phyloP scores from a whole-genome alignment of 2,797 vertebrate species.

The Coilia nasus region DNA sequence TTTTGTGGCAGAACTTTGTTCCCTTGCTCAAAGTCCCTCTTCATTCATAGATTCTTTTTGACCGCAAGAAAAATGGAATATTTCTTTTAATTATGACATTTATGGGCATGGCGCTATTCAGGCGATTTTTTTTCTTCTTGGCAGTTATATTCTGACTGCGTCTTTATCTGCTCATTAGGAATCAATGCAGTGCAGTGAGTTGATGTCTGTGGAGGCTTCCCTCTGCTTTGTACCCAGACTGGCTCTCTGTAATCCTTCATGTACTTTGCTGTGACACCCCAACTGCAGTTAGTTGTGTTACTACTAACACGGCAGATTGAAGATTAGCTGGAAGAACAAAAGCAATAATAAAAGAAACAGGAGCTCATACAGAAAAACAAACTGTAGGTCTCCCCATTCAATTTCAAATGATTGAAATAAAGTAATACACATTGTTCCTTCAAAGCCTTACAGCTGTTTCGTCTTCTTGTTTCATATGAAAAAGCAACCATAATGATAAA shows the following conservation, averaged over 20 bases:
- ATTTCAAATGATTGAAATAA: conserved; percentile 45
- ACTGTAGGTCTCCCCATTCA: conserved; percentile 17
- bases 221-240: conserved; percentile 57
- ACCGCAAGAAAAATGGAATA: conserved; percentile 58
- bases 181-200: conserved; percentile 59
- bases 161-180: conserved; percentile 64
- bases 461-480: not conserved
- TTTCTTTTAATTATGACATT: conserved; percentile 72
- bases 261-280: conserved; percentile 44
- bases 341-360: conserved; percentile 41
- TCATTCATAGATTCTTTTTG: conserved; percentile 53
- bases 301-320: conserved; percentile 48
- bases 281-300: conserved; percentile 61
- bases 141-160: conserved; percentile 60
- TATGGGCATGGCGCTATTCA: conserved; percentile 69
- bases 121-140: conserved; percentile 60
- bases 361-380: conserved; percentile 46
- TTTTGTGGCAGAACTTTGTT: conserved; percentile 7
- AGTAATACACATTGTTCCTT: conserved; percentile 5
- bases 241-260: conserved; percentile 62
- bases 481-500: not conserved
- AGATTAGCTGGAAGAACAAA: conserved; percentile 51
- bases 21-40: conserved; percentile 18
- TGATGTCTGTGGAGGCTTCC: conserved; percentile 60
- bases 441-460: conserved; percentile 19